Percentiles rank a stretch among this genome's conserved stretches.
Conservation (phyloP, 2,888 invertebrate genomes). For the Lycocerus yunnanus region DNA sequence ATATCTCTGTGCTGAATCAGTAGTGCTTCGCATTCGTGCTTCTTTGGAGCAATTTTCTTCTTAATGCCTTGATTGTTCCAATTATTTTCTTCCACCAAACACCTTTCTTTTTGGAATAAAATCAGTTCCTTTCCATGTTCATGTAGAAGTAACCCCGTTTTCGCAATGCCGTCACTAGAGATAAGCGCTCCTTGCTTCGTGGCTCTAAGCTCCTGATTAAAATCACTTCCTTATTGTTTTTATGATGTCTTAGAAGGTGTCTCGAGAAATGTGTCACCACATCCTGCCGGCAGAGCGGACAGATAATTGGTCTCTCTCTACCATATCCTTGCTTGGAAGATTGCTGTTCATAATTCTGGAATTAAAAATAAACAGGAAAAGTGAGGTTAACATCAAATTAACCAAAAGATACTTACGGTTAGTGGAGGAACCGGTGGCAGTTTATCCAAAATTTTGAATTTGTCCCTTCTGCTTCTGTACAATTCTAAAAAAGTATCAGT, state of each 20-base stretch:
- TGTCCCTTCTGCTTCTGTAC: neutral
- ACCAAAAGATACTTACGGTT: neutral
- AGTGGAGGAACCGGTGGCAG: neutral
- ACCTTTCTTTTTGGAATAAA: too few relatives aligned
- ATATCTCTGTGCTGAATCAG: constrained; percentile 5
- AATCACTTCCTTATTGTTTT: constrained; percentile 12
- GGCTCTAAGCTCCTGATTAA: constrained; percentile 11
- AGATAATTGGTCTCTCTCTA: constrained; percentile 21
- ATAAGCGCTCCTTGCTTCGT: constrained; percentile 20
- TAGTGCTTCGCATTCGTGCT: constrained; percentile 19
- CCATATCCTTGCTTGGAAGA: neutral
- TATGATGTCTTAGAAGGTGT: constrained; percentile 18
- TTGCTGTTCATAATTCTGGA: neutral
- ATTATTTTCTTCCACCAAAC: too few relatives aligned
- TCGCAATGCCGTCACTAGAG: constrained; percentile 13
- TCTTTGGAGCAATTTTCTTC: constrained; percentile 21
- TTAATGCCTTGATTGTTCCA: too few relatives aligned
- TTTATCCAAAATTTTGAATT: neutral
- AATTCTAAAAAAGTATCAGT: neutral
- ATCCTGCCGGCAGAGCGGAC: constrained; percentile 22
- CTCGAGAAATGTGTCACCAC: constrained; percentile 16
- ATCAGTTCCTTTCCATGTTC: constrained; percentile 15
- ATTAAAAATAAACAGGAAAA: neutral
- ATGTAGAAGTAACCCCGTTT: constrained; percentile 28
- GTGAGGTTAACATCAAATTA: neutral